phyloP scores from a whole-genome alignment of 1,140 invertebrate genomes.

The Glossosoma conforme region DNA sequence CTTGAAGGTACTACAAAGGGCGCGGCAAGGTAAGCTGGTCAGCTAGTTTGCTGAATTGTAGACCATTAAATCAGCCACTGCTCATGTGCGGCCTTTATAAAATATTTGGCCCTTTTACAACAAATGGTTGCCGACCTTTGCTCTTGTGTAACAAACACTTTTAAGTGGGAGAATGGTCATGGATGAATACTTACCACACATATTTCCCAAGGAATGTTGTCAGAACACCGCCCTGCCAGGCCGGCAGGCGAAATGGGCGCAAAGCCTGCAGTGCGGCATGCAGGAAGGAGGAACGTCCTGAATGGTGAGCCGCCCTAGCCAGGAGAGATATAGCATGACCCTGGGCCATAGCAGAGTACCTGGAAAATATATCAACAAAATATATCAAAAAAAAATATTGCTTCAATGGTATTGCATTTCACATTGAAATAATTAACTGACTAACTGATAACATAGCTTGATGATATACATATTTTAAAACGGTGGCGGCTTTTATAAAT shows the following conservation, averaged over 20 bases:
- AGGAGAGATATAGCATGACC: slow-evolving; percentile 94
- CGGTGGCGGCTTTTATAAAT: background rate
- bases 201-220: slow-evolving; percentile 80
- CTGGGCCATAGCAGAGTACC: slow-evolving; percentile 96
- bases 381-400: background rate
- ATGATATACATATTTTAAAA: slow-evolving; percentile 6
- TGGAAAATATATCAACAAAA: slow-evolving; percentile 35
- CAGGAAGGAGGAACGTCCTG: slow-evolving; percentile 71
- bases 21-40: too few relatives aligned
- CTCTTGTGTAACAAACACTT: too few relatives aligned
- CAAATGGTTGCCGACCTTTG: too few relatives aligned
- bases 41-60: too few relatives aligned
- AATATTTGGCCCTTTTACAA: too few relatives aligned
- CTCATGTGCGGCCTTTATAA: too few relatives aligned
- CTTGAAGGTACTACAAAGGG: too few relatives aligned
- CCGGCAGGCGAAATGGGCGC: slow-evolving; percentile 69
- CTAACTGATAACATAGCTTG: background rate
- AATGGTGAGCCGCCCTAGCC: slow-evolving; percentile 81
- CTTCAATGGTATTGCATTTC: background rate
- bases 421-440: background rate
- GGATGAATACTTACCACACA: slow-evolving; percentile 53
- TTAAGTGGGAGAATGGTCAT: too few relatives aligned
- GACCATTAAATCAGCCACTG: too few relatives aligned
- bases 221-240: slow-evolving; percentile 74
- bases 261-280: slow-evolving; percentile 75